phyloP scores from a whole-genome alignment of 2,888 invertebrate species.

The Stegana nigrithorax region DNA sequence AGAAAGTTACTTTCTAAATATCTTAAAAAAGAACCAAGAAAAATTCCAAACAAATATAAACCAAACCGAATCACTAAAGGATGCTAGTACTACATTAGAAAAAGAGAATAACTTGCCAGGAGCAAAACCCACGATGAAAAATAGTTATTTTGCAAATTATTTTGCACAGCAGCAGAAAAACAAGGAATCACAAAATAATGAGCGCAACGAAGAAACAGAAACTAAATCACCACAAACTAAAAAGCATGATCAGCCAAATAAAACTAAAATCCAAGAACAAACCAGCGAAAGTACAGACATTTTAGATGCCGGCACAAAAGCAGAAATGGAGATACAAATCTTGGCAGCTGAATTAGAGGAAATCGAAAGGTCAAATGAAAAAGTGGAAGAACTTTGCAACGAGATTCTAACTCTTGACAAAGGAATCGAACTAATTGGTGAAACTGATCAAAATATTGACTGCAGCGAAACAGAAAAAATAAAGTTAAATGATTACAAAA shows the following conservation, averaged over 20 bases:
- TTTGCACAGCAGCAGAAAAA: slow-evolving; percentile 35
- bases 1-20: not conserved
- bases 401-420: not conserved
- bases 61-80: not conserved
- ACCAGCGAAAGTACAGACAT: too few relatives aligned
- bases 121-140: slow-evolving; percentile 20
- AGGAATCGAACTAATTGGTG: too few relatives aligned
- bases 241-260: not conserved
- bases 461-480: not conserved
- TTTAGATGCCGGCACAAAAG: not conserved
- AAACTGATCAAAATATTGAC: not conserved
- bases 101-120: too few relatives aligned
- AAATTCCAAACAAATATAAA: not conserved
- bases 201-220: not conserved
- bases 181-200: not conserved
- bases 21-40: not conserved
- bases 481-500: slow-evolving; percentile 34
- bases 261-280: not conserved
- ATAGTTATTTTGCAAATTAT: slow-evolving; percentile 54
- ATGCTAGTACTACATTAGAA: not conserved
- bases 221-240: not conserved
- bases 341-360: slow-evolving; percentile 44
- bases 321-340: slow-evolving; percentile 32
- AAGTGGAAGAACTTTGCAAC: not conserved
- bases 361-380: slow-evolving; percentile 34